A percentile compares a stretch with the other conserved stretches of the same genome.
phyloP scores from a whole-genome alignment of 2,888 invertebrate genomes.

The Pyrgus malvae region DNA sequence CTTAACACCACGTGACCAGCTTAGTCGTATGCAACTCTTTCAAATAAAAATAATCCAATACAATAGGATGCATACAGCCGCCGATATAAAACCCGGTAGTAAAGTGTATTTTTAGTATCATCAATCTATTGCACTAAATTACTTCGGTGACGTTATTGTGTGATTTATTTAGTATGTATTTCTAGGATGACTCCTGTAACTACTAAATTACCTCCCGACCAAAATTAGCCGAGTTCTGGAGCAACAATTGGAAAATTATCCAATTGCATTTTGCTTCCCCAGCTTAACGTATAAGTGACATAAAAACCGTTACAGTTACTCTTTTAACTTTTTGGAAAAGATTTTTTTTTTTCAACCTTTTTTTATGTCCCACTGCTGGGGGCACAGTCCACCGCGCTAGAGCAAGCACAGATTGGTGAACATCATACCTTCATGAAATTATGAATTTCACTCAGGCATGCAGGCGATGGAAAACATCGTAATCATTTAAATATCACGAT shows the following conservation, averaged over 20 bases:
- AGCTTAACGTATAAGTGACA: slow-evolving; percentile 52
- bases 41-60: background rate
- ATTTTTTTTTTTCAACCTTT: too few species aligned
- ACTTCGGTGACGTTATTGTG: slow-evolving; percentile 17
- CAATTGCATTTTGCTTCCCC: slow-evolving; percentile 76
- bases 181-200: slow-evolving; percentile 23
- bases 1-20: too few species aligned
- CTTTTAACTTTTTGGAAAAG: background rate
- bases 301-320: slow-evolving; percentile 31
- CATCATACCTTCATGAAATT: too few species aligned
- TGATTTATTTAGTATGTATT: slow-evolving; percentile 27
- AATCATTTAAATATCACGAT: too few species aligned
- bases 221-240: slow-evolving; percentile 62
- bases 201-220: slow-evolving; percentile 52
- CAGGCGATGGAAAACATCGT: too few species aligned
- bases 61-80: background rate
- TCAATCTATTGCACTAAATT: slow-evolving; percentile 2
- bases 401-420: too few species aligned
- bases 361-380: too few species aligned
- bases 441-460: too few species aligned
- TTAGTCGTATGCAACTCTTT: background rate
- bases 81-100: slow-evolving; percentile 11
- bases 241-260: slow-evolving; percentile 76
- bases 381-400: too few species aligned
- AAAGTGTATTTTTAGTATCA: slow-evolving; percentile 12